phyloP scores from a whole-genome alignment of 2,113 vertebrate species.

The Saguinus midas region DNA sequence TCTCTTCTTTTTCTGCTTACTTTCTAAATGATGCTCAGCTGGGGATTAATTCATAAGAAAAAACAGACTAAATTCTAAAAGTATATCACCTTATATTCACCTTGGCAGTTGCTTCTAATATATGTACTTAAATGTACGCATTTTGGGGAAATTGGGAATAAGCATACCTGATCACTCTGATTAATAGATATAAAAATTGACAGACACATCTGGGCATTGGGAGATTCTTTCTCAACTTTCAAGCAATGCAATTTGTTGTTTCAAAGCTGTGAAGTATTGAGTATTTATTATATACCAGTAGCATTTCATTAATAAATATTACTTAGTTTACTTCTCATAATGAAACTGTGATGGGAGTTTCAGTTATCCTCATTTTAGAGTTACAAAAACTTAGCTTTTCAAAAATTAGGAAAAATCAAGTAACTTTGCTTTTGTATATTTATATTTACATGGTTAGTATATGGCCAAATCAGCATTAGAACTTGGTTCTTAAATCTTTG shows the following conservation, averaged over 20 bases:
- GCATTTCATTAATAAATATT: not conserved
- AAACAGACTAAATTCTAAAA: not conserved
- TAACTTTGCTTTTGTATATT: not conserved
- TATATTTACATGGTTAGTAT: not conserved
- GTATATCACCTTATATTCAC: not conserved
- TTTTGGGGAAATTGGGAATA: not conserved
- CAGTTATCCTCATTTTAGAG: slow-evolving; percentile 15
- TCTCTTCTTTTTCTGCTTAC: not conserved
- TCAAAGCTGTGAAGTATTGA: not conserved
- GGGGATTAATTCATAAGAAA: slow-evolving; percentile 17
- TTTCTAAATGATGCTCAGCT: not conserved
- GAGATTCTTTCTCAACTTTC: not conserved
- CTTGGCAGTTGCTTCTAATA: not conserved
- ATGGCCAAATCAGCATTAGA: not conserved
- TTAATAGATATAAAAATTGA: not conserved
- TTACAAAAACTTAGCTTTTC: not conserved
- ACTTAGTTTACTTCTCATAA: not conserved
- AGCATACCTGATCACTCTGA: not conserved
- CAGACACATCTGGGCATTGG: too few species aligned
- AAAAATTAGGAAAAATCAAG: not conserved
- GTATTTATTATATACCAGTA: not conserved
- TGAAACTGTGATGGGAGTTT: not conserved
- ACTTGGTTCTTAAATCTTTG: not conserved
- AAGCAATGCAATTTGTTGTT: not conserved
- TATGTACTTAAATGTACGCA: not conserved